Base-by-base conservation (phyloP, 1,140 invertebrate genomes). In the Anoplophora glabripennis region DNA sequence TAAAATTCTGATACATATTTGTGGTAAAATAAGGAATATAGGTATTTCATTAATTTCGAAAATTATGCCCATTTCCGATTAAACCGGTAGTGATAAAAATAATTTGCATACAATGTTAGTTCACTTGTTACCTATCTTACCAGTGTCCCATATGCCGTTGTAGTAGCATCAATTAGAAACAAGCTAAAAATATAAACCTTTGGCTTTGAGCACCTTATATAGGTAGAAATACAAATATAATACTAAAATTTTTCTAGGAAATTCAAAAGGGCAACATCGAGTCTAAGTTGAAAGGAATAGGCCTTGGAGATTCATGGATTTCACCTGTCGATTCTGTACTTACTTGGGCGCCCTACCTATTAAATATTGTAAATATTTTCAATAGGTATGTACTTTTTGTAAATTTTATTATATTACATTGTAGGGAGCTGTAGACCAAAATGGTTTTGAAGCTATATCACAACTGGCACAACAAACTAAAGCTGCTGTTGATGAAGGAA, bases 231-330 rank as follows among this genome's bases (percentile, higher is more conserved):
- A 28, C 5, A 33, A 33, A 18, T 5, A 10, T 9, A 28, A 28
- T 28, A 28, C 5, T 48, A 33, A 18, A 14, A 10, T 9, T 49
- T 18, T 59, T 74, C 28, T 66, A 91, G 84, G 87, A 85, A 40
- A 83, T 89, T 61, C 61, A 83, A 63, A 71, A 70, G 1, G 85
- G 83, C 1, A 79, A 78, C 45, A 83, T 94, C 1, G 77, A 79
- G 17, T 86, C 84, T 40, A 90, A 90, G 61, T 81, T 95, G 38
- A 80, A 80, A 61, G 91, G 90, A 1, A 83, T 94, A 9, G 88
- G 84, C 0, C 80, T 94, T 70, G 91, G 91, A 2, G 91, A 94
- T 74, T 84, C 90, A 0, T 94, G 91, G 91, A 90, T 93, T 48
- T 89, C 86, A 12, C 91, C 92, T 0, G 83, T 93, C 41, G 89